Conservation (phyloP, 2,113 vertebrate species). For the Paramisgurnus dabryanus region DNA sequence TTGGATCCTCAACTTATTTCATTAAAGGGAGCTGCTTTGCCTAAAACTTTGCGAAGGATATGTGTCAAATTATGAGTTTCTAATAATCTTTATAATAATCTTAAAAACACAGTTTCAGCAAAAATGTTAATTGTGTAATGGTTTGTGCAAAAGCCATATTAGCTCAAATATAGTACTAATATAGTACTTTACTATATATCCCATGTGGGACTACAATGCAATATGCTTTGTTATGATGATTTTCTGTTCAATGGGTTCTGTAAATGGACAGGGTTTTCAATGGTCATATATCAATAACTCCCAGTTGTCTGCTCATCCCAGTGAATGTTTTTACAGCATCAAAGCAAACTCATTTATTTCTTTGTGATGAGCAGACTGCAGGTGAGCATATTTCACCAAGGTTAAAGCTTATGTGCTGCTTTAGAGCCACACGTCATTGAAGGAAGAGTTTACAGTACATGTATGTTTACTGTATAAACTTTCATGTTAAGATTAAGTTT, state of each 20-base stretch:
- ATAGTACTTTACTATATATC: background rate
- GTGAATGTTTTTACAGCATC: constrained; percentile 41
- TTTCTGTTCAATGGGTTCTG: constrained; percentile 16
- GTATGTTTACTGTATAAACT: too few relatives aligned
- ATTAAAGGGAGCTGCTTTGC: background rate
- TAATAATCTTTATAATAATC: background rate
- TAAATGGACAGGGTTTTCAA: constrained; percentile 30
- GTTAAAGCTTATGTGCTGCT: constrained; percentile 1
- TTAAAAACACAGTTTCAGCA: too few relatives aligned
- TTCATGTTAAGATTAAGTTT: too few relatives aligned
- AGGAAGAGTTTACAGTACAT: background rate
- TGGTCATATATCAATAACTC: constrained; percentile 33
- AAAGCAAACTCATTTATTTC: constrained; percentile 21
- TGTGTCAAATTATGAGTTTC: background rate
- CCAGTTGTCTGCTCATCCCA: constrained; percentile 29
- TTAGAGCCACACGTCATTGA: background rate
- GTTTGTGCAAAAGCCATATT: too few relatives aligned
- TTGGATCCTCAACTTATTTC: too few relatives aligned
- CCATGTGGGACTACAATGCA: background rate
- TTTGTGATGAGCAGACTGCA: constrained; percentile 8
- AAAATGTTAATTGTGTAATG: too few relatives aligned
- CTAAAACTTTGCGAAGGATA: too few relatives aligned
- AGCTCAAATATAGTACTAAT: background rate
- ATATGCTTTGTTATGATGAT: background rate
- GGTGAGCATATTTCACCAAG: constrained; percentile 28